These are phyloP conservation scores for Dromaius novaehollandiae DNA, from an alignment of 2,113 vertebrate species.

Conservation along the genomic window DNA sequence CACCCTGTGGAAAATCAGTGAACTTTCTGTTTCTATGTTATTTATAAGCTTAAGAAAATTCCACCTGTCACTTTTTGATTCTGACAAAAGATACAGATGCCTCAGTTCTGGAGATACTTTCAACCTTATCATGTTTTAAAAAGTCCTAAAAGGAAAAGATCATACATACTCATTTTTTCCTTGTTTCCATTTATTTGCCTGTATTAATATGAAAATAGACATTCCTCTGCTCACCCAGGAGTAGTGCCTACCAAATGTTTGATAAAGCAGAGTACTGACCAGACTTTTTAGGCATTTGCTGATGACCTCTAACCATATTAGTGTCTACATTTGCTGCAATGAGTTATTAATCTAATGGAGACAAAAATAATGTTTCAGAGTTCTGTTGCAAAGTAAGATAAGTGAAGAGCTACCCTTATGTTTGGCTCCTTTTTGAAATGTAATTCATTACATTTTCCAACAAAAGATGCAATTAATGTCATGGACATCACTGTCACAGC, in stretches of 20 bases:
- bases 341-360: constrained; percentile 45
- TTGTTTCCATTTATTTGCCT: neutral
- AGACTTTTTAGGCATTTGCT: constrained; percentile 21
- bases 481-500: constrained; percentile 57
- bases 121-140: neutral
- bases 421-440: constrained; percentile 63
- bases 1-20: neutral
- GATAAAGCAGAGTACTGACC: constrained; percentile 11
- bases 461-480: constrained; percentile 77
- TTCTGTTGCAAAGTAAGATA: constrained; percentile 57
- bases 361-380: constrained; percentile 56
- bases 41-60: neutral
- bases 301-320: neutral
- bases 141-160: neutral
- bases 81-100: neutral
- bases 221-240: neutral
- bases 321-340: neutral
- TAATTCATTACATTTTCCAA: constrained; percentile 70
- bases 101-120: neutral
- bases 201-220: neutral
- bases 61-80: neutral
- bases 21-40: neutral
- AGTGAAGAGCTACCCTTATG: constrained; percentile 42
- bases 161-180: neutral
- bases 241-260: neutral